Percentiles rank a stretch among this genome's conserved stretches.
Evolutionary conservation across 2,888 invertebrate species (phyloP).

Genomic region (Ametastegia equiseti): DNA sequence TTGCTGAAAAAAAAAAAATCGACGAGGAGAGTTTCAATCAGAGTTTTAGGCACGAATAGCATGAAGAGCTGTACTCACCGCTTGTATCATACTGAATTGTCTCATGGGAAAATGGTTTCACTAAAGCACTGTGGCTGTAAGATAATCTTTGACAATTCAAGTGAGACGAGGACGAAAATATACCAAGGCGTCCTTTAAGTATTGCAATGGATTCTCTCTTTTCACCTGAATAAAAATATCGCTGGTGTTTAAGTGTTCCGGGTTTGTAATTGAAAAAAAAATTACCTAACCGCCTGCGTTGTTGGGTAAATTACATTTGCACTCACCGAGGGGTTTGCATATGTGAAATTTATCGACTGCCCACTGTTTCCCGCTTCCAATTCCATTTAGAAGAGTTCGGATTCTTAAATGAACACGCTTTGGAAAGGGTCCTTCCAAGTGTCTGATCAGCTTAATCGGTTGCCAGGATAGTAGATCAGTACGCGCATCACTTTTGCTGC

Average conservation of each 20-base stretch:
- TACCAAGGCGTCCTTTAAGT: too few relatives aligned
- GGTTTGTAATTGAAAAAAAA: too few relatives aligned
- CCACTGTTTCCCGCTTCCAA: constrained; percentile 52
- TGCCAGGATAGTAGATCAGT: constrained; percentile 56
- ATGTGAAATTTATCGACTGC: constrained; percentile 57
- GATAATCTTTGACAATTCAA: not conserved
- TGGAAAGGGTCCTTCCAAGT: not conserved
- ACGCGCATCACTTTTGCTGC: not conserved
- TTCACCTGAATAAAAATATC: not conserved
- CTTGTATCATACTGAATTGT: not conserved
- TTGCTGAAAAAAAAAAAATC: too few relatives aligned
- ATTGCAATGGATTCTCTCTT: not conserved
- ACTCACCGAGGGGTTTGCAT: constrained; percentile 49
- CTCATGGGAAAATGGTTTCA: not conserved
- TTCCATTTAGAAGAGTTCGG: not conserved
- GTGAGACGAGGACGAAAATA: too few relatives aligned
- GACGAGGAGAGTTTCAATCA: too few relatives aligned
- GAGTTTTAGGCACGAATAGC: not conserved
- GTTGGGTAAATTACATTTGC: not conserved
- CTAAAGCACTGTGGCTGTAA: not conserved
- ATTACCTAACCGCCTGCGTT: not conserved
- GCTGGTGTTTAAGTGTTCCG: not conserved
- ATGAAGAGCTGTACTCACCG: not conserved
- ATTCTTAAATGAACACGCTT: not conserved
- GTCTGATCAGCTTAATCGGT: constrained; percentile 47